Evolutionary conservation across 2,113 vertebrate genomes (phyloP).

Genomic region (Falco punctatus): DNA sequence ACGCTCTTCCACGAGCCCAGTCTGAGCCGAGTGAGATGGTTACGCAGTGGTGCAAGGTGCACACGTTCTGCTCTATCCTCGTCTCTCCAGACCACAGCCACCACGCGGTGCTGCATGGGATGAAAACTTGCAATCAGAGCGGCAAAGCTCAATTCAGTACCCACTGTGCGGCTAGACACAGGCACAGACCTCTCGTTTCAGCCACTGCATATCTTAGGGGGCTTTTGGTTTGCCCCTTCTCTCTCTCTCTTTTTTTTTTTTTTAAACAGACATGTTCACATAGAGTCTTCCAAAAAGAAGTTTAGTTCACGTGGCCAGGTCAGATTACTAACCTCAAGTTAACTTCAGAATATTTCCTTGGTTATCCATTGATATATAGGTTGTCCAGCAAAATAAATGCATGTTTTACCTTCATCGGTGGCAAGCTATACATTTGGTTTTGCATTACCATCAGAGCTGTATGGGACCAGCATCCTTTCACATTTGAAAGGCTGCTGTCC

Average conservation of each 20-base stretch:
- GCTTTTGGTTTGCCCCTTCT: no score
- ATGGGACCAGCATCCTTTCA: background rate
- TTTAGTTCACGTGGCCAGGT: background rate
- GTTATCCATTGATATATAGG: background rate
- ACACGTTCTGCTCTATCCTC: background rate
- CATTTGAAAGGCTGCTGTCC: background rate
- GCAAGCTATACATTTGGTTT: background rate
- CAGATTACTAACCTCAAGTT: background rate
- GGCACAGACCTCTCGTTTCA: background rate
- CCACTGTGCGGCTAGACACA: background rate
- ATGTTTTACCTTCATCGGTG: background rate
- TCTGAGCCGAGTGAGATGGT: background rate
- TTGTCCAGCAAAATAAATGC: background rate
- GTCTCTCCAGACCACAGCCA: background rate
- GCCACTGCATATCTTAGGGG: background rate
- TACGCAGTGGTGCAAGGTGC: fast-evolving
- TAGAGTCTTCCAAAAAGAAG: background rate
- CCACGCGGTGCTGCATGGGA: fast-evolving
- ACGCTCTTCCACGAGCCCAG: background rate
- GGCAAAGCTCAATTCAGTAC: background rate
- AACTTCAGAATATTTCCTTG: background rate
- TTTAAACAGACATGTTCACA: background rate
- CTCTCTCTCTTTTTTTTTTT: background rate
- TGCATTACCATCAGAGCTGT: background rate
- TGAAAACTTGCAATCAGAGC: background rate